These are phyloP conservation scores for Semotilus atromaculatus DNA, from an alignment of 2,797 vertebrate species.

Conservation along the genomic window DNA sequence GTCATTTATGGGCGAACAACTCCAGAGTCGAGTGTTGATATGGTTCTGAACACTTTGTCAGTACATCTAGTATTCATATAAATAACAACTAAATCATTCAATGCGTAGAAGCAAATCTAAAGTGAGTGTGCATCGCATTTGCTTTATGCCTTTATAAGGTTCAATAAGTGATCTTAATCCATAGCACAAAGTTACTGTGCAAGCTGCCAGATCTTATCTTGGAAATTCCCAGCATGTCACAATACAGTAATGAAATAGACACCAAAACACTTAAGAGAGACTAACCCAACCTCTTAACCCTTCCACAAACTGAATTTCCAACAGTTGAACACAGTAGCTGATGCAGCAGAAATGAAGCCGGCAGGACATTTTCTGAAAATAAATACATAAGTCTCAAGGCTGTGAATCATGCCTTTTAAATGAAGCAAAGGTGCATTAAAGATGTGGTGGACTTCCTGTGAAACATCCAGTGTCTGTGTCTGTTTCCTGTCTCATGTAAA, in stretches of 20 bases:
- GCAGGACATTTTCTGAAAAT: background rate
- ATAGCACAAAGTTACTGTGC: background rate
- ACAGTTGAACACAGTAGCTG: background rate
- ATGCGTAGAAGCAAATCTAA: background rate
- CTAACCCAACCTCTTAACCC: background rate
- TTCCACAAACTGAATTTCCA: background rate
- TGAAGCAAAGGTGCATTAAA: background rate
- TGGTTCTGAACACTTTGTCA: constrained; percentile 1
- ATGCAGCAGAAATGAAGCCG: too few species aligned
- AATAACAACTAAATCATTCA: background rate
- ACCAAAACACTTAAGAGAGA: background rate
- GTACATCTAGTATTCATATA: background rate
- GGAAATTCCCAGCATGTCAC: constrained; percentile 28
- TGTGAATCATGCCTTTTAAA: background rate
- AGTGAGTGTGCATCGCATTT: background rate
- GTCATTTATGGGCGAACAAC: background rate
- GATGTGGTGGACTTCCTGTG: background rate
- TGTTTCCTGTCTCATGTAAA: constrained; percentile 12
- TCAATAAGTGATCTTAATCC: constrained; percentile 8
- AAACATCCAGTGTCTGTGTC: background rate
- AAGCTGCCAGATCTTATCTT: background rate
- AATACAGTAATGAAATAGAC: constrained; percentile 23
- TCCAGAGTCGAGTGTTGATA: background rate
- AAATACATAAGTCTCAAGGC: background rate
- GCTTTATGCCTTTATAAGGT: constrained; percentile 15